Evolutionary conservation across 1,140 invertebrate genomes (phyloP), one percentile per base, ranked within the genome.

Genomic region (Zeugodacus cucurbitae): DNA sequence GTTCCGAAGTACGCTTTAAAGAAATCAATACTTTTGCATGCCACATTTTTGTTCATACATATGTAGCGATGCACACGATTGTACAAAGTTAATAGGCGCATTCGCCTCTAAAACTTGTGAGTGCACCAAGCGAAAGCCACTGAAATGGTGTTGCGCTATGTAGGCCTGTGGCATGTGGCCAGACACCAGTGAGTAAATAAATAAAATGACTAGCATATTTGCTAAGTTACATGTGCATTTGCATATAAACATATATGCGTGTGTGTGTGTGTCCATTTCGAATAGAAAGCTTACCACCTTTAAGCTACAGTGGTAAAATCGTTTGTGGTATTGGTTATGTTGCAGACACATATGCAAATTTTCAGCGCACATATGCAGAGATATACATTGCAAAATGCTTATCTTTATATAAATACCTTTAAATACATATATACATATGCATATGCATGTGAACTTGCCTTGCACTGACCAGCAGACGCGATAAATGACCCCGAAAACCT

Each of bases 401-500:
- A 82, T 29, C 74, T 26, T 54, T 82, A 48, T 29, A 14, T 82
- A n/a, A 8, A 82, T 78, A 22, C n/a, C n/a, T 48, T n/a, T 3
- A 20, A 20, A 41, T 41, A 20, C 14, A 74, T 74, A 74, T 44
- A 29, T 26, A 44, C 26, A 78, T 17, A 22, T 20, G 41, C 48
- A 14, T 29, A 29, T 82, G 11, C 48, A n/a, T 48, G 34, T 82
- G 74, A 26, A 48, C 37, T 20, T 82, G 22, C 11, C 7, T 8
- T 6, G 87, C 41, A 17, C 26, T 62, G 58, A 44, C 58, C 32
- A 64, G 58, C 62, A 87, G 58, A 87, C 37, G 87, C 87, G 58
- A 44, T 87, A 87, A 87, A 87, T 87, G 87, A 87, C 87, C 87
- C 87, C 87, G 59, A 87, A 87, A 87, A 87, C 87, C 87, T 64